Evolutionary conservation across 1,140 invertebrate species (phyloP).

Genomic region (Drepana arcuata): DNA sequence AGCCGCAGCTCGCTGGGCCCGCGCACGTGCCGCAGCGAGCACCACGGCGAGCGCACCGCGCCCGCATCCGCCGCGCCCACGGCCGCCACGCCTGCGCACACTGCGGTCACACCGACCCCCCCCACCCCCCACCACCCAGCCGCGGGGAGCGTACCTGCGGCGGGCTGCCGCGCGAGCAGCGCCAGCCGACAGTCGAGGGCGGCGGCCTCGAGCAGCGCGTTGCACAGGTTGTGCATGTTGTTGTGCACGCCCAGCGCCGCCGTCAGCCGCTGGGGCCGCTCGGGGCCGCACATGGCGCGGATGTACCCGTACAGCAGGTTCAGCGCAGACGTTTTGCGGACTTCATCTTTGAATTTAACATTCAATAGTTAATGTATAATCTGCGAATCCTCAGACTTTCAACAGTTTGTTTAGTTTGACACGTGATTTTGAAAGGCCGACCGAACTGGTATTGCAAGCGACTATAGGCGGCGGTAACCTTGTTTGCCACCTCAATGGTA

Average conservation of each 20-base stretch:
- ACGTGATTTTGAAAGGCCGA: no score
- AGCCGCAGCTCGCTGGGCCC: slow-evolving; percentile 52
- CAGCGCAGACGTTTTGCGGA: slow-evolving; percentile 70
- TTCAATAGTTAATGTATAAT: no score
- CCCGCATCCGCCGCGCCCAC: slow-evolving; percentile 73
- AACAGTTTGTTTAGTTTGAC: no score
- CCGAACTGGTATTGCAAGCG: no score
- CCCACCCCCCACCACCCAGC: no score
- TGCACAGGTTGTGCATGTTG: slow-evolving; percentile 69
- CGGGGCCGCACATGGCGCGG: slow-evolving; percentile 48
- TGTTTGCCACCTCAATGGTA: no score
- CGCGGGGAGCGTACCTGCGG: no score
- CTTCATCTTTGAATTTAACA: no score
- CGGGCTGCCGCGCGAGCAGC: slow-evolving; percentile 72
- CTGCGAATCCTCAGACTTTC: no score
- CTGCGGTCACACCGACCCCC: no score
- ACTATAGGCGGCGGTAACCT: no score
- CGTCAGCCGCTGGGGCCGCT: slow-evolving; percentile 62
- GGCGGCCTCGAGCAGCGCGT: slow-evolving; percentile 70
- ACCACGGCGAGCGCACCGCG: slow-evolving; percentile 71
- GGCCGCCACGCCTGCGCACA: no score
- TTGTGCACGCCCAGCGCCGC: slow-evolving; percentile 65
- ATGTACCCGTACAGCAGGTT: slow-evolving; percentile 76
- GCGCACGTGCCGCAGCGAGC: slow-evolving; percentile 72
- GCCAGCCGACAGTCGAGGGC: slow-evolving; percentile 71